These are phyloP conservation scores for Ptyas mucosa DNA, from an alignment of 2,113 vertebrate species.

Conservation along the genomic window DNA sequence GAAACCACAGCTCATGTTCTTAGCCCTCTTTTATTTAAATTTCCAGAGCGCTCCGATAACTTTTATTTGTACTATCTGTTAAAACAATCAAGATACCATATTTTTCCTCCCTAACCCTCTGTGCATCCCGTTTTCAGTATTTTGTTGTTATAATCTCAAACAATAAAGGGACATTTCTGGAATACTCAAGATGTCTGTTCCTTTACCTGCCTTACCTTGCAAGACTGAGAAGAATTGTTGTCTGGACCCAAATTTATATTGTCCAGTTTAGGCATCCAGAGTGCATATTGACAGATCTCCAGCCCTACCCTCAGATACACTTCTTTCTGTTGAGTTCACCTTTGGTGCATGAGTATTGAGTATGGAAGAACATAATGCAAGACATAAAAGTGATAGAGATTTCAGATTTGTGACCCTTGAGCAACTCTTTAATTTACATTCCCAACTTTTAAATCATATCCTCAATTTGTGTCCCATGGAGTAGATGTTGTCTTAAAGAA, in stretches of 20 bases:
- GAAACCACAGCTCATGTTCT: not conserved
- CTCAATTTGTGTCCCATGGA: not conserved
- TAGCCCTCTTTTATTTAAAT: not conserved
- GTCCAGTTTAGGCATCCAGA: not conserved
- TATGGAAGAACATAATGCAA: not conserved
- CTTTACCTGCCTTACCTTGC: not conserved
- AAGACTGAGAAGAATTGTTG: not conserved
- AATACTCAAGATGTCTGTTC: not conserved
- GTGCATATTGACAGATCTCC: not conserved
- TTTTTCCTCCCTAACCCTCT: no score
- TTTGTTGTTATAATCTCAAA: not conserved
- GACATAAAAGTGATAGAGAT: not conserved
- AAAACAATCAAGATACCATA: not conserved
- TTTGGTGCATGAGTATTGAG: not conserved
- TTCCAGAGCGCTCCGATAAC: not conserved
- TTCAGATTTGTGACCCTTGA: not conserved
- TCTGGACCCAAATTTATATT: not conserved
- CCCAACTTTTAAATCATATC: not conserved
- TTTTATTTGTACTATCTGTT: not conserved
- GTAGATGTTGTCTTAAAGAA: not conserved
- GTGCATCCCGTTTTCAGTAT: no score
- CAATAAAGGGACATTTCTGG: not conserved
- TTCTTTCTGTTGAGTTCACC: not conserved
- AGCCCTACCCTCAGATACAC: no score
- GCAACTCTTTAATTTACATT: not conserved